phyloP scores from a whole-genome alignment of 2,797 vertebrate genomes.

The Lutjanus campechanus region DNA sequence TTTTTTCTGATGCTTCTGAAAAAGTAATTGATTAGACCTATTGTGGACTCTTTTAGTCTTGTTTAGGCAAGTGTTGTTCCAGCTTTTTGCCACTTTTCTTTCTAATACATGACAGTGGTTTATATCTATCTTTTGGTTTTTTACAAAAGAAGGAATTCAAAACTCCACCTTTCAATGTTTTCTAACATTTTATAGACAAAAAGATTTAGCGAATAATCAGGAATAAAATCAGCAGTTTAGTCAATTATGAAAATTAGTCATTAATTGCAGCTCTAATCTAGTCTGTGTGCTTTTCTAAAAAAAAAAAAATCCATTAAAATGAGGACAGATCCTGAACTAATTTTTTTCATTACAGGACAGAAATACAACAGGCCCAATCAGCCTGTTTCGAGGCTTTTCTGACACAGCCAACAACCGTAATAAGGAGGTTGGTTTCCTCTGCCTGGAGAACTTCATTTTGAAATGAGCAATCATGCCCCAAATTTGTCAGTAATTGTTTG shows the following conservation, averaged over 20 bases:
- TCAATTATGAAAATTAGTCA: background rate
- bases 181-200: background rate
- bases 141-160: background rate
- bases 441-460: slow-evolving; percentile 16
- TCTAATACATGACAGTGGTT: background rate
- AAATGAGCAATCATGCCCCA: slow-evolving; percentile 20
- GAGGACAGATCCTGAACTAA: background rate
- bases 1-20: no score
- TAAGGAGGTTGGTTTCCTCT: slow-evolving; percentile 38
- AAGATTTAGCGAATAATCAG: background rate
- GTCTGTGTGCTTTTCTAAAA: background rate
- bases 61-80: no score
- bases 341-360: background rate
- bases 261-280: background rate
- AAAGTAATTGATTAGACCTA: no score
- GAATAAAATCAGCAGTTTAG: background rate
- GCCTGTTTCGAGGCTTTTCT: slow-evolving; percentile 16
- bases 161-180: background rate
- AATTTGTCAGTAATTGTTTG: slow-evolving; percentile 40
- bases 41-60: no score
- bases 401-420: slow-evolving; percentile 34
- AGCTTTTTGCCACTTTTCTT: background rate
- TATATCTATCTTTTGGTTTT: background rate
- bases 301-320: background rate
- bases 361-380: slow-evolving; percentile 30